Evolutionary conservation across 1,140 invertebrate species (phyloP).

Genomic region (Lepidurus apus): DNA sequence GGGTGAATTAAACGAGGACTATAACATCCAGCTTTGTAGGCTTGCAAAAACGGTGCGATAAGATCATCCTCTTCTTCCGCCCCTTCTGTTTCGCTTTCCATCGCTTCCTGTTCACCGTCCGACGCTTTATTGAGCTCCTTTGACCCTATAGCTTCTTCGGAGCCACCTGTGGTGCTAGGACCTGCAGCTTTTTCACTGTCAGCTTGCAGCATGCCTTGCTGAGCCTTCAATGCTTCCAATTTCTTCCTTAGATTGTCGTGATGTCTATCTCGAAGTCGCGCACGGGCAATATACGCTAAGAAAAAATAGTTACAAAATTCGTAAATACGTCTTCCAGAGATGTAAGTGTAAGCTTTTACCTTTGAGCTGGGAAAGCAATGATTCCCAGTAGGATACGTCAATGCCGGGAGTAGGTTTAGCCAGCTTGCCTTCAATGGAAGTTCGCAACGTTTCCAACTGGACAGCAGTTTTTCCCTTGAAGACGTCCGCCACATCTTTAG

Average conservation of each 20-base stretch:
- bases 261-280: slow-evolving; percentile 83
- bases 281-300: slow-evolving; percentile 86
- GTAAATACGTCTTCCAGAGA: background rate
- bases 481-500: slow-evolving; percentile 77
- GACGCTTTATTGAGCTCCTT: slow-evolving; percentile 33
- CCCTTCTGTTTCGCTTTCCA: slow-evolving; percentile 40
- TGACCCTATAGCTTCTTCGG: background rate
- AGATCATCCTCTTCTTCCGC: slow-evolving; percentile 39
- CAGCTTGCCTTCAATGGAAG: slow-evolving; percentile 85
- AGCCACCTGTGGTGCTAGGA: background rate
- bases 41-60: slow-evolving; percentile 45
- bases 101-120: slow-evolving; percentile 27
- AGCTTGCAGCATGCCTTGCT: slow-evolving; percentile 59
- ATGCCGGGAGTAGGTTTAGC: slow-evolving; percentile 75
- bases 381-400: slow-evolving; percentile 97
- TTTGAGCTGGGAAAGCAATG: slow-evolving; percentile 83
- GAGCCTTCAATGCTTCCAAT: slow-evolving; percentile 80
- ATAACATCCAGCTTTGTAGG: slow-evolving; percentile 75
- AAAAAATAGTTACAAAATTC: slow-evolving; percentile 10
- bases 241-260: slow-evolving; percentile 85
- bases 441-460: slow-evolving; percentile 75
- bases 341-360: slow-evolving; percentile 45
- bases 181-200: slow-evolving; percentile 31
- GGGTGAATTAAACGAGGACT: slow-evolving; percentile 65
- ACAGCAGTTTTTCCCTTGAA: slow-evolving; percentile 90